Percentiles rank a stretch among this genome's conserved stretches.
Evolutionary conservation across 1,140 invertebrate species (phyloP).

Genomic region (Apocrypta bakeri): DNA sequence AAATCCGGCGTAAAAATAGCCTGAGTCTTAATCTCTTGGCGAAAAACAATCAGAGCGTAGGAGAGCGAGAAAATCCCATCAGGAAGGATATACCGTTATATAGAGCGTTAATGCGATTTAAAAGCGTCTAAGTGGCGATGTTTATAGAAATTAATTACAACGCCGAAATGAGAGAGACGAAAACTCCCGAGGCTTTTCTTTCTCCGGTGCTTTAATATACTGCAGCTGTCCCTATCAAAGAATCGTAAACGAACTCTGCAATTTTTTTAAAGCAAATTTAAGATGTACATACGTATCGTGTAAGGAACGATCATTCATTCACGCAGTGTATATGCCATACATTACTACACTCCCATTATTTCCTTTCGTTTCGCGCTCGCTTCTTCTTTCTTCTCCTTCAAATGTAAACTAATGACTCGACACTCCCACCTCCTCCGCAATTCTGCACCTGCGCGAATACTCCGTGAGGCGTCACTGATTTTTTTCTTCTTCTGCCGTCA

Average conservation of each 20-base stretch:
- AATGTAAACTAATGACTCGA: background rate
- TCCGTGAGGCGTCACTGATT: too few relatives aligned
- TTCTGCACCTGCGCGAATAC: background rate
- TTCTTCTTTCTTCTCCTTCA: background rate
- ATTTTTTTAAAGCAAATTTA: too few relatives aligned
- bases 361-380: background rate
- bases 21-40: background rate
- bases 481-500: background rate
- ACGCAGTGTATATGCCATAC: too few relatives aligned
- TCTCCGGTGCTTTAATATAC: too few relatives aligned
- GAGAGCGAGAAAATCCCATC: slow-evolving; percentile 7
- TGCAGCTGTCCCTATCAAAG: background rate
- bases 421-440: background rate
- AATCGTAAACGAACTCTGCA: too few relatives aligned
- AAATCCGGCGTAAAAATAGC: background rate
- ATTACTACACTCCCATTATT: background rate
- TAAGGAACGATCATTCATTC: too few relatives aligned
- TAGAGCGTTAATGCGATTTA: slow-evolving; percentile 23
- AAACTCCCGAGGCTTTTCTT: background rate
- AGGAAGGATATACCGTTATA: background rate
- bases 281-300: too few relatives aligned
- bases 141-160: slow-evolving; percentile 45
- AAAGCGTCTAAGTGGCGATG: slow-evolving; percentile 48
- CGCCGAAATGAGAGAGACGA: background rate
- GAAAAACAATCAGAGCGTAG: background rate